A percentile compares a stretch with the other conserved stretches of the same genome.
These are phyloP conservation scores for Campoplex nolae DNA, from an alignment of 2,888 invertebrate genomes.

Conservation along the genomic window DNA sequence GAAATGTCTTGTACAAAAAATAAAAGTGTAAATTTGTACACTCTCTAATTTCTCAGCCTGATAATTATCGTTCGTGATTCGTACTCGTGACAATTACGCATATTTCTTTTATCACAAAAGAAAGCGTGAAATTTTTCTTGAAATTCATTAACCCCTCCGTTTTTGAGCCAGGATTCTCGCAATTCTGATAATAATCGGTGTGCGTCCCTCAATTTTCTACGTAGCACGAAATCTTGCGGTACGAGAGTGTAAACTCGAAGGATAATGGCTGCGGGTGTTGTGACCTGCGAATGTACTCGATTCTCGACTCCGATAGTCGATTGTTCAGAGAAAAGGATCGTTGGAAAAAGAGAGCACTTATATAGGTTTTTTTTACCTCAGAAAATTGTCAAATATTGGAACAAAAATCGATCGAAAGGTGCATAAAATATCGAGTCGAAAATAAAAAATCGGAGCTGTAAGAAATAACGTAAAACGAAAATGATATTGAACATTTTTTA, in stretches of 20 bases:
- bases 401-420: not conserved
- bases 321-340: not conserved
- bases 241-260: not conserved
- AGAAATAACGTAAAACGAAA: not conserved
- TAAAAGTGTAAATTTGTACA: not conserved
- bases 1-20: not conserved
- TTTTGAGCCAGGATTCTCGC: not conserved
- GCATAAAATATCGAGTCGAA: not conserved
- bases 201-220: not conserved
- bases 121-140: not conserved
- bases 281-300: not conserved
- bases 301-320: not conserved
- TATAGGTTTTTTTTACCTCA: not conserved
- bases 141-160: not conserved
- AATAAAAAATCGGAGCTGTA: not conserved
- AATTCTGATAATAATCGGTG: not conserved
- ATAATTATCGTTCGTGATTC: not conserved
- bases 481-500: too few relatives aligned
- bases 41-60: not conserved
- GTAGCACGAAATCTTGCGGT: not conserved
- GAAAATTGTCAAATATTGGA: not conserved
- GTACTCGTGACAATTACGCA: not conserved
- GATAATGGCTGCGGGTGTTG: not conserved
- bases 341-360: not conserved
- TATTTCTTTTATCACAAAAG: not conserved